Base-by-base conservation (phyloP, 1,140 invertebrate genomes). In the Drosophila mayri region DNA sequence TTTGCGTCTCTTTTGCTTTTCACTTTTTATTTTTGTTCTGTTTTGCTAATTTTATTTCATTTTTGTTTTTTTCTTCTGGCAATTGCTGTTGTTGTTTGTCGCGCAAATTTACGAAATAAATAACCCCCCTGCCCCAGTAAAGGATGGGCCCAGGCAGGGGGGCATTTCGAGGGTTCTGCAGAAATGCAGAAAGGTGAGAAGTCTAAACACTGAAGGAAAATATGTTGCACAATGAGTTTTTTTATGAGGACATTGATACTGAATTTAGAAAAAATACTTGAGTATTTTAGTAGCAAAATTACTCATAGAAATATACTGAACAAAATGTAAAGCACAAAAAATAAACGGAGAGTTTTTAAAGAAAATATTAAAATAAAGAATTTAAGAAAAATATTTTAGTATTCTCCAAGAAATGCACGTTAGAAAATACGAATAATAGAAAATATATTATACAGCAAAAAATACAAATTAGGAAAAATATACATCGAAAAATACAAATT, bases 121-220 rank as follows among this genome's bases (percentile, higher is more conserved):
- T 68, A 44, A 66, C 37, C 22, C 1, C 22, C 5, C n/a, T 4
- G 32, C 1, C 22, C 5, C n/a, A 7, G 32, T 4, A 38, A 20
- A 35, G 25, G 28, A 38, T 30, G 41, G 14, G 20, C 14, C 9
- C 52, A 44, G n/a, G 30, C 28, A 22, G 38, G 2, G 22, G 8
- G 16, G 32, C 0, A 30, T 9, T 40, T 20, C 2, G 11, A 30
- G 35, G 25, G 57, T 40, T 32, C 18, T 40, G 50, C 60, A 35
- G n/a, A 25, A 55, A 25, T 77, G 57, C 79, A 77, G 67, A 82
- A 73, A 82, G 79, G 66, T 77, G 77, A 80, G 70, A 79, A 61
- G 30, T 38, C 8, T 12, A 9, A 18, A 35, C 62, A 65, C 62
- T n/a, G n/a, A n/a, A n/a, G n/a, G n/a, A n/a, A n/a, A n/a, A n/a